A percentile compares a stretch with the other conserved stretches of the same genome.
Evolutionary conservation across 1,140 invertebrate species (phyloP).

Genomic region (Myzus persicae): DNA sequence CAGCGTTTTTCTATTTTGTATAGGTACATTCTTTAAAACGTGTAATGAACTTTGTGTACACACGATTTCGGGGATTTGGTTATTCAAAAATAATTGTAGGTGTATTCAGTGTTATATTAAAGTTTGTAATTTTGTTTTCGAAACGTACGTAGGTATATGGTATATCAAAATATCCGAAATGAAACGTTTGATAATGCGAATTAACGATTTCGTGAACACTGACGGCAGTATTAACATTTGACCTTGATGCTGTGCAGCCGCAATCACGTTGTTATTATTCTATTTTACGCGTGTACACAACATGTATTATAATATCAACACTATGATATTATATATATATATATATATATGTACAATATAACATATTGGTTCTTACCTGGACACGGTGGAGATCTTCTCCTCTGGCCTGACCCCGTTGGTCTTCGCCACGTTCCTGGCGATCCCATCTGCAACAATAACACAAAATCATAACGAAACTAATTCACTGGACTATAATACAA

Average conservation of each 20-base stretch:
- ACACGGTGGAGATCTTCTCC: slow-evolving; percentile 53
- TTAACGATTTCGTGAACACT: slow-evolving; percentile 36
- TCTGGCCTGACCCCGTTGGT: slow-evolving; percentile 44
- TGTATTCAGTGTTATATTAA: not conserved
- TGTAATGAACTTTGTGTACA: not conserved
- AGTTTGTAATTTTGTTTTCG: slow-evolving; percentile 23
- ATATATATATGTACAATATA: too few relatives aligned
- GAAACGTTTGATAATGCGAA: not conserved
- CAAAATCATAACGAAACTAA: not conserved
- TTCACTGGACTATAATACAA: too few relatives aligned
- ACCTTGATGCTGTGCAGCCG: not conserved
- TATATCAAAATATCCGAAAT: not conserved
- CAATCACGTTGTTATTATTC: slow-evolving; percentile 26
- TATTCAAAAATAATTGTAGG: not conserved
- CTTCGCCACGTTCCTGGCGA: slow-evolving; percentile 42
- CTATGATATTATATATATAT: not conserved
- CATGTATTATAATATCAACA: not conserved
- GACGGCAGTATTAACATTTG: slow-evolving; percentile 27
- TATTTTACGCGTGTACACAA: not conserved
- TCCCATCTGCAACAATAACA: slow-evolving; percentile 51
- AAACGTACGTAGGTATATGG: not conserved
- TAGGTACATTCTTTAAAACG: not conserved
- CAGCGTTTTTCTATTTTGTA: not conserved
- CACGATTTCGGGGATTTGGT: not conserved
- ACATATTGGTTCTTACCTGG: slow-evolving; percentile 33